Base-by-base conservation (phyloP, 2,113 vertebrate genomes). In the Clarias magur region DNA sequence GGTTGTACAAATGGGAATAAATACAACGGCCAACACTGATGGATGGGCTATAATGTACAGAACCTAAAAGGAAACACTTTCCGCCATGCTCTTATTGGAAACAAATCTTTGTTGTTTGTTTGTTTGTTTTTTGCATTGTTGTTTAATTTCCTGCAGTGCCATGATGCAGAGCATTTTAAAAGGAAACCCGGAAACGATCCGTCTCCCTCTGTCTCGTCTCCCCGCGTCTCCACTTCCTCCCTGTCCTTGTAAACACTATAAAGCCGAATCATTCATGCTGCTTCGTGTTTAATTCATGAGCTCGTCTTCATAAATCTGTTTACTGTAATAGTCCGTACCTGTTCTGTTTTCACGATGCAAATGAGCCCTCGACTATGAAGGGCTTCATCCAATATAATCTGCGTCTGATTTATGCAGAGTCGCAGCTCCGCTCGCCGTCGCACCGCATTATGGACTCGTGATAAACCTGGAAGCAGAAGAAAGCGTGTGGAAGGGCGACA, bases 271-370 rank as follows among this genome's bases (percentile, higher is more conserved):
- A 88, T 91, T 82, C 86, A 89, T 80, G 48, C 30, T 83, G 59
- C 78, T 21, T 82, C 80, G 92, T 94, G 56, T 92, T 94, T 95
- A 94, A 94, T 93, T 94, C 92, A 95, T 93, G 92, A 93, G 84
- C 27, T 85, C 86, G 89, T 86, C 87, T 90, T 73, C 86, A 92
- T 91, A 91, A 93, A 94, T 93, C 92, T 91, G 88, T 92, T 92
- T 92, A 86, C 92, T 87, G 83, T 88, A 89, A 92, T 87, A 84
- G 88, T 82, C 88, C 82, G 83, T 91, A 89, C 88, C 89, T 93
- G 88, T 82, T 89, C 89, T 92, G 88, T 89, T 93, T 90, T 90
- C 89, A 87, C 88, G 84, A 91, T 94, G 92, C 90, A 94, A 95
- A 94, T 94, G 89, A 94, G 89, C 89, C 84, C 90, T 88, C 65